Percentiles rank a stretch among this genome's conserved stretches.
These are phyloP conservation scores for Mormyrus hasselquistii DNA, from an alignment of 2,797 vertebrate genomes.

Conservation along the genomic window DNA sequence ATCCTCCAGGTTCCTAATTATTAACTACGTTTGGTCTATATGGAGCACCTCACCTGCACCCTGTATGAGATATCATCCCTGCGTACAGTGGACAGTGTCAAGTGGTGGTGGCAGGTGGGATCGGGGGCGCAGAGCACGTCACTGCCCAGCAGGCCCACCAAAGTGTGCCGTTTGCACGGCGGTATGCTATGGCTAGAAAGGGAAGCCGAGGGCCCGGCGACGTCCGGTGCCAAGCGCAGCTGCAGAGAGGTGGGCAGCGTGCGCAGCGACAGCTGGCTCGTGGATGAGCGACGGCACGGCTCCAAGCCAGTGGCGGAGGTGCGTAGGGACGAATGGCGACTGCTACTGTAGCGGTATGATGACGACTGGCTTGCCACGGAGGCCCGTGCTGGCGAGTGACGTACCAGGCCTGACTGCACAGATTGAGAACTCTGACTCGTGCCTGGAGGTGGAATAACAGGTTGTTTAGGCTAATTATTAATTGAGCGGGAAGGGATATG, in stretches of 20 bases:
- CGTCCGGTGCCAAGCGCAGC: constrained; percentile 77
- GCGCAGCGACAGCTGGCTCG: constrained; percentile 91
- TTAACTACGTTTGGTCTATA: background rate
- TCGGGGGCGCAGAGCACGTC: constrained; percentile 61
- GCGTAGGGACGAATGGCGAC: constrained; percentile 88
- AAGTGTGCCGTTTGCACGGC: constrained; percentile 85
- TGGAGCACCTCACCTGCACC: constrained; percentile 76
- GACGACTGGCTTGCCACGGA: constrained; percentile 92
- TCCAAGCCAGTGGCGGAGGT: constrained; percentile 85
- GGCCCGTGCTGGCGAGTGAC: constrained; percentile 88
- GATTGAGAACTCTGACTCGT: constrained; percentile 94
- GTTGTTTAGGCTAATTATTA: background rate
- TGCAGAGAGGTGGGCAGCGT: constrained; percentile 89
- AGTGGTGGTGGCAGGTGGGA: constrained; percentile 64
- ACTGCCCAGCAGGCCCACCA: constrained; percentile 84
- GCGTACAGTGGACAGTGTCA: constrained; percentile 57
- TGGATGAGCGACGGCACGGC: constrained; percentile 91
- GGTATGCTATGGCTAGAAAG: constrained; percentile 96
- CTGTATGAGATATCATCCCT: constrained; percentile 92
- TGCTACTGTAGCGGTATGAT: constrained; percentile 89
- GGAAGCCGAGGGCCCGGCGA: constrained; percentile 77
- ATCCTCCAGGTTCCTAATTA: background rate
- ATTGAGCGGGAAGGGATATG: background rate
- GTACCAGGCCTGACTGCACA: constrained; percentile 82
- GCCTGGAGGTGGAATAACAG: constrained; percentile 53